Conservation (phyloP, 2,888 invertebrate genomes). For the Andrena camellia region DNA sequence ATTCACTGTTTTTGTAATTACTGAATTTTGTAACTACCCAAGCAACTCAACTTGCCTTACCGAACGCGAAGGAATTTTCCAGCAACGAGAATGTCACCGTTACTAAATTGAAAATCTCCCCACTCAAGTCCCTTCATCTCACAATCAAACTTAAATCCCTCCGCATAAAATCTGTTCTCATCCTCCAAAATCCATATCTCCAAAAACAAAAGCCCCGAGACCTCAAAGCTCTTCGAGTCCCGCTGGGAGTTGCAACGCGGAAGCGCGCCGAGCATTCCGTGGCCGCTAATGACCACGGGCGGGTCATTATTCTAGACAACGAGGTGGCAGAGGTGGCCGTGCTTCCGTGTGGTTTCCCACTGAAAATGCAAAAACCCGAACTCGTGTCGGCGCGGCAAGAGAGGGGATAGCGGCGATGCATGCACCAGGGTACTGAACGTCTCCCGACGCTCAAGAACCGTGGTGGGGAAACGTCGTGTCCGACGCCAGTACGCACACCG, state of each 20-base stretch:
- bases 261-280: constrained; percentile 45
- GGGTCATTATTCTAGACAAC: constrained; percentile 60
- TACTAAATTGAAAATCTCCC: too few relatives aligned
- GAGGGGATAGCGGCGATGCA: constrained; percentile 57
- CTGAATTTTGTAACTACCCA: too few relatives aligned
- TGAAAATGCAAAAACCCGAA: constrained; percentile 50
- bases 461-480: constrained; percentile 66
- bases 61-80: too few relatives aligned
- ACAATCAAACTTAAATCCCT: too few relatives aligned
- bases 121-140: too few relatives aligned
- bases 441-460: constrained; percentile 28
- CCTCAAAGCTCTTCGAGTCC: neutral
- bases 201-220: neutral
- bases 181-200: neutral
- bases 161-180: too few relatives aligned
- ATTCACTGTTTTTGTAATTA: too few relatives aligned
- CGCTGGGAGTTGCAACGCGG: constrained; percentile 37
- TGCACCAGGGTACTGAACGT: constrained; percentile 44
- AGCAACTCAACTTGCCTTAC: too few relatives aligned
- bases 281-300: constrained; percentile 46
- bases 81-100: too few relatives aligned
- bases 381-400: neutral
- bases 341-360: constrained; percentile 50
- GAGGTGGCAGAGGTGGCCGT: constrained; percentile 41
- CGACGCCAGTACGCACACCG: constrained; percentile 63